Conservation (phyloP, 1,140 invertebrate genomes). For the Planococcus citri region DNA sequence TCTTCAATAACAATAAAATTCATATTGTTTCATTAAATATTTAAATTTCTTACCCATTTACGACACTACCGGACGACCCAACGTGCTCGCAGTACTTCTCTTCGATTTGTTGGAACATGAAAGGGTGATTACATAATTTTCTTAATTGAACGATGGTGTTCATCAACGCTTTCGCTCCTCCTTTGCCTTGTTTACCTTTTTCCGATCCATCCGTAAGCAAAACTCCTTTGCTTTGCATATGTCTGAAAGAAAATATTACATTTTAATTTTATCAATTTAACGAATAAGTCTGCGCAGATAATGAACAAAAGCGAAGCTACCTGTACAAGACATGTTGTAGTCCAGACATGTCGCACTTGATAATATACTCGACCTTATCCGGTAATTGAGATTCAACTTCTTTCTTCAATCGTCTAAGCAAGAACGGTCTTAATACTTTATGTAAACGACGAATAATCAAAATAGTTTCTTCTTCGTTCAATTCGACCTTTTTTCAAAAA, state of each 20-base stretch:
- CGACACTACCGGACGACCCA: constrained; percentile 51
- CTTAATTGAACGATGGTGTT: constrained; percentile 97
- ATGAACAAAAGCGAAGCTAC: neutral
- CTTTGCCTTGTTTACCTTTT: constrained; percentile 87
- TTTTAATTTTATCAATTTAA: neutral
- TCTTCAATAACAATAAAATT: neutral
- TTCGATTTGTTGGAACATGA: constrained; percentile 98
- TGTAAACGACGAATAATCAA: constrained; percentile 97
- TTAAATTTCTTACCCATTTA: constrained; percentile 46
- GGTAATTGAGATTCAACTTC: constrained; percentile 98
- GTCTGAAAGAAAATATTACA: constrained; percentile 36
- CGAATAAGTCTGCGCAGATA: neutral
- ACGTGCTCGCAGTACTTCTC: constrained; percentile 90
- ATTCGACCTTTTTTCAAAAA: constrained; percentile 55
- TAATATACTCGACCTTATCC: constrained; percentile 97
- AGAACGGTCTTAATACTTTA: constrained; percentile 94
- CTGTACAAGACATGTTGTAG: constrained; percentile 84
- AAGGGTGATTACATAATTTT: constrained; percentile 98
- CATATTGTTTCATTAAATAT: constrained; percentile 13
- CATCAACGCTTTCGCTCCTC: constrained; percentile 93
- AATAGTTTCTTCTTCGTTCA: constrained; percentile 99
- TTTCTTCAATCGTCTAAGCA: constrained; percentile 90
- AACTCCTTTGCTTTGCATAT: constrained; percentile 95
- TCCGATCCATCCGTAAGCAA: constrained; percentile 88
- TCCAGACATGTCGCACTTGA: constrained; percentile 98